A percentile compares a stretch with the other conserved stretches of the same genome.
These are phyloP conservation scores for Lycopodina hypogea DNA, from an alignment of 37 sponge, comb jelly and placozoan genomes.

Conservation along the genomic window DNA sequence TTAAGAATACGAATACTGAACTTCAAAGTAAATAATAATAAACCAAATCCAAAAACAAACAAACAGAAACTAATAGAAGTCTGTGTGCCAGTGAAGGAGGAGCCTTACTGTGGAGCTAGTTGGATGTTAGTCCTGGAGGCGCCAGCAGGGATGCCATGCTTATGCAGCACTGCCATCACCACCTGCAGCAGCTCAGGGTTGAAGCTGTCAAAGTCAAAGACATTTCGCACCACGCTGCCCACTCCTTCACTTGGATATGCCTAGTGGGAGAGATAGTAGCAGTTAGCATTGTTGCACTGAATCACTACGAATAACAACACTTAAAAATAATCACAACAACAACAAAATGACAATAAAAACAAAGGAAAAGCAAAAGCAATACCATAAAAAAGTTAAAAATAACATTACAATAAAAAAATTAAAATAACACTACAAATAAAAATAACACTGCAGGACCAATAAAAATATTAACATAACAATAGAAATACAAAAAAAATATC, in stretches of 20 bases:
- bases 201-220: conserved; percentile 89
- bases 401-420: too few species aligned
- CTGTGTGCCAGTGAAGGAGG: not conserved
- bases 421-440: too few species aligned
- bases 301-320: too few species aligned
- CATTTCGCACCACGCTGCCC: conserved; percentile 70
- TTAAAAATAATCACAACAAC: too few species aligned
- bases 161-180: conserved; percentile 74
- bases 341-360: too few species aligned
- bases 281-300: too few species aligned
- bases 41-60: not conserved
- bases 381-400: too few species aligned
- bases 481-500: too few species aligned
- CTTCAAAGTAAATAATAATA: not conserved
- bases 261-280: conserved; percentile 48
- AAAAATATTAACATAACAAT: too few species aligned
- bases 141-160: conserved; percentile 88
- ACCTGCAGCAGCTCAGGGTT: conserved; percentile 59
- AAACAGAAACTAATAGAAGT: too few species aligned
- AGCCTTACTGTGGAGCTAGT: conserved; percentile 57
- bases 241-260: conserved; percentile 75
- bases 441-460: too few species aligned
- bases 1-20: not conserved
- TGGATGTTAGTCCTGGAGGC: conserved; percentile 51
- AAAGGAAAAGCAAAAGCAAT: too few species aligned